Evolutionary conservation across 2,113 vertebrate species (phyloP), one percentile per base, ranked within the genome.

Genomic region (Psophia crepitans): DNA sequence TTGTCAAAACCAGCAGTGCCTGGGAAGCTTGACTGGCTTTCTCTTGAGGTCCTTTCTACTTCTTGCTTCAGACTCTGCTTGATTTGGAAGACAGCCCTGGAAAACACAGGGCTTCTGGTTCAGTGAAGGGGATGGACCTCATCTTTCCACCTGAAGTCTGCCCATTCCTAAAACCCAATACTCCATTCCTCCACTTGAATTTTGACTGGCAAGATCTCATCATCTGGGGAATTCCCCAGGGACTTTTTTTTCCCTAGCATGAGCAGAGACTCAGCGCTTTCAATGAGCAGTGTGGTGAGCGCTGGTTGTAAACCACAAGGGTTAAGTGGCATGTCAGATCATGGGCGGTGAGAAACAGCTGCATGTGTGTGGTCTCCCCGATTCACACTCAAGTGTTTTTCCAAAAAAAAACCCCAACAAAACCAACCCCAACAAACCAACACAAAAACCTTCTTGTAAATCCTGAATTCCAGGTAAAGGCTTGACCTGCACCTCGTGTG

Each of bases 391-490:
- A 19, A 91, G 78, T 84, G 57, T 87, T 89, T 77, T 35, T 43
- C 8, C 22, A 54, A 88, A 87, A 94, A 79, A 91, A 26, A 13
- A 0, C 35, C 79, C 49, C 49, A 51, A 49, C 23, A 49, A 51
- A 51, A 26, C 49, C 26, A 20, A 13, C 0, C 39, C 79, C 94
- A 93, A 84, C 23, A 93, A 94, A 88, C 51, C 48, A 86, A 70
- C 35, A 75, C 28, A 78, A 76, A 84, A 93, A 68, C 12, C 4
- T 49, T 91, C 41, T 89, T 87, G 64, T 77, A 66, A 87, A 79
- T 46, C 81, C 75, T 94, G 68, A 90, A 94, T 97, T 95, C 92
- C 83, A 93, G 89, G 86, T 97, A 93, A 76, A 77, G 53, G 23
- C 56, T 89, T 92, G 94, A 96, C 46, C 81, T 63, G 76, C 15